phyloP scores from a whole-genome alignment of 2,888 invertebrate species.

The Agrypnus murinus region DNA sequence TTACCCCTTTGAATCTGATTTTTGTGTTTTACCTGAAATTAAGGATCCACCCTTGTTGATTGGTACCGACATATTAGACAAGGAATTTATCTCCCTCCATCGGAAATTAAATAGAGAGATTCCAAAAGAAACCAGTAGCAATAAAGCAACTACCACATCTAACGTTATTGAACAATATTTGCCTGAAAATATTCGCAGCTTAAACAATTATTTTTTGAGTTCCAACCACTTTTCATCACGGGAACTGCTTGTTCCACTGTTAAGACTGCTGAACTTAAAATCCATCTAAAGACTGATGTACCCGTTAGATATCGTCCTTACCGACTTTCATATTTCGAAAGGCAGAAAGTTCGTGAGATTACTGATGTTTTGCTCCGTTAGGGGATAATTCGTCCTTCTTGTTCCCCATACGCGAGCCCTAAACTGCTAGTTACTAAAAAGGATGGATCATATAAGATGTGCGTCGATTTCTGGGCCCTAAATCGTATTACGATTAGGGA shows the following conservation, averaged over 20 bases:
- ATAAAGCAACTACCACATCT: no score
- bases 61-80: neutral
- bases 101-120: neutral
- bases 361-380: constrained; percentile 16
- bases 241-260: no score
- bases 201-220: neutral
- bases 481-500: constrained; percentile 30
- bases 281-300: neutral
- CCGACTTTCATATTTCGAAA: neutral
- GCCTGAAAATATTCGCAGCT: neutral
- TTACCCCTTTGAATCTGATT: neutral
- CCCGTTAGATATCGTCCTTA: neutral
- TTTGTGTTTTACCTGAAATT: neutral
- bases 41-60: neutral
- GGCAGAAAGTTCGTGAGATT: constrained; percentile 4
- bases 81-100: neutral
- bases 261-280: neutral
- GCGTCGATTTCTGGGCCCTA: constrained; percentile 27
- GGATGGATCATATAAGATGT: constrained; percentile 8
- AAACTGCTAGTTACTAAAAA: constrained; percentile 28
- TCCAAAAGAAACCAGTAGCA: no score
- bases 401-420: constrained; percentile 27
- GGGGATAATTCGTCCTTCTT: constrained; percentile 14
- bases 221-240: no score
- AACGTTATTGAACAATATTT: no score